These are phyloP conservation scores for Channa argus DNA, from an alignment of 2,113 vertebrate species.

Conservation along the genomic window DNA sequence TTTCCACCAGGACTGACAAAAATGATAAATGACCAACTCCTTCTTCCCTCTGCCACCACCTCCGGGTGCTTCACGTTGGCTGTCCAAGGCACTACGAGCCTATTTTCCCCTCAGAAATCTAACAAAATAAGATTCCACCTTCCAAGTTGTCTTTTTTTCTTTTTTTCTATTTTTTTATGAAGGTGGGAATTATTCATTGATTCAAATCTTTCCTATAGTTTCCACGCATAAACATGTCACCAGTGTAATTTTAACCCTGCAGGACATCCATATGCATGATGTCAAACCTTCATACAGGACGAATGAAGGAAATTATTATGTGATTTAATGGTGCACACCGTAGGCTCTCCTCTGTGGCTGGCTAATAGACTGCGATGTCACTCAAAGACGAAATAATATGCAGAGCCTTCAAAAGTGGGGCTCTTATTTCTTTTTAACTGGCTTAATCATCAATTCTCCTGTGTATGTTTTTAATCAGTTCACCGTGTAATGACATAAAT, in stretches of 20 bases:
- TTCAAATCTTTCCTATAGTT: constrained; percentile 65
- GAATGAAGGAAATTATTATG: constrained; percentile 44
- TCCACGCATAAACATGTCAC: constrained; percentile 68
- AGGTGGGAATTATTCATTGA: constrained; percentile 25
- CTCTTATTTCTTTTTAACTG: constrained; percentile 57
- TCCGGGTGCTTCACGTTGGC: constrained; percentile 54
- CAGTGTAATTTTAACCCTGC: constrained; percentile 48
- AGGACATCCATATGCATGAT: constrained; percentile 65
- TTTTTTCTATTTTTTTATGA: neutral
- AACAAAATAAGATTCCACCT: constrained; percentile 51
- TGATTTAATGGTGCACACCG: constrained; percentile 31
- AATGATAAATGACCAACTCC: constrained; percentile 78
- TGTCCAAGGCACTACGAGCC: constrained; percentile 66
- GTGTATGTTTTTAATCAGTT: constrained; percentile 37
- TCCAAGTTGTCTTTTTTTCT: constrained; percentile 24
- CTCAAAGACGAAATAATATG: constrained; percentile 58
- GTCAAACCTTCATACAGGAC: constrained; percentile 37
- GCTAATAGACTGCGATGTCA: constrained; percentile 56
- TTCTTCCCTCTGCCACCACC: constrained; percentile 55
- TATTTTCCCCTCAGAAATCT: constrained; percentile 69
- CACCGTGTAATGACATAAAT: constrained; percentile 26
- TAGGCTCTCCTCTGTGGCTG: constrained; percentile 35
- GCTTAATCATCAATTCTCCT: constrained; percentile 28
- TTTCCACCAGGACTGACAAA: constrained; percentile 72
- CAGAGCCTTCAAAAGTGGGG: constrained; percentile 45